Evolutionary conservation across 2,888 invertebrate species (phyloP), one percentile per base, ranked within the genome.

Genomic region (Quadroppia sp.): DNA sequence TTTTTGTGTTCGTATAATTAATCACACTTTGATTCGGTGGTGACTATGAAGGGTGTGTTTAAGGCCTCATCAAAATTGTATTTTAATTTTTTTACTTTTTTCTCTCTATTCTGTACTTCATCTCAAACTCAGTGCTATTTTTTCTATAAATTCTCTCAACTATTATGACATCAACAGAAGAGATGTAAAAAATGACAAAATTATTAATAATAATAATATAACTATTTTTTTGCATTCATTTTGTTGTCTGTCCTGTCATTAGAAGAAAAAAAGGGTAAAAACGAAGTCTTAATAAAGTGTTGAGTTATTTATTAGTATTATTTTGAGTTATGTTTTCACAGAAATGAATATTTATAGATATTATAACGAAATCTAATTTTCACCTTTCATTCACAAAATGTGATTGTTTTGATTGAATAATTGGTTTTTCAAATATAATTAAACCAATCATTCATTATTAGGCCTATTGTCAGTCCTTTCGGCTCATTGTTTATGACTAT

Each of bases 1-100:
- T 11, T 45, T 7, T 45, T 9, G 6, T 45, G 45, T 45, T 45
- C 15, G 15, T 11, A 32, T 61, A 61, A 61, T 61, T 61, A 61
- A 61, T 61, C 61, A 61, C 61, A 36, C n/a, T 61, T 61, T 61
- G 61, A 61, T 32, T 30, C 61, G 32, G 61, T 61, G 61, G 61
- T 61, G 61, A 61, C 61, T 61, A 13, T 9, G 23, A 53, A 61
- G 61, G 61, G 61, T 61, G 61, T 61, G 32, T 32, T 11, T 61
- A 32, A 36, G 61, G n/a, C 32, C 61, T 61, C 61, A 61, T 61
- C 61, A 61, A 59, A 59, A 23, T n/a, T 59, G 28, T 59, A 59
- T 59, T 59, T 59, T 59, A 59, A 13, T 59, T 59, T 28, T 30
- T 28, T 59, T 15, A 9, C 23, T 3, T 1, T 59, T 1, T 23